Base-by-base conservation (phyloP, 2,113 vertebrate genomes). In the Lepus europaeus region DNA sequence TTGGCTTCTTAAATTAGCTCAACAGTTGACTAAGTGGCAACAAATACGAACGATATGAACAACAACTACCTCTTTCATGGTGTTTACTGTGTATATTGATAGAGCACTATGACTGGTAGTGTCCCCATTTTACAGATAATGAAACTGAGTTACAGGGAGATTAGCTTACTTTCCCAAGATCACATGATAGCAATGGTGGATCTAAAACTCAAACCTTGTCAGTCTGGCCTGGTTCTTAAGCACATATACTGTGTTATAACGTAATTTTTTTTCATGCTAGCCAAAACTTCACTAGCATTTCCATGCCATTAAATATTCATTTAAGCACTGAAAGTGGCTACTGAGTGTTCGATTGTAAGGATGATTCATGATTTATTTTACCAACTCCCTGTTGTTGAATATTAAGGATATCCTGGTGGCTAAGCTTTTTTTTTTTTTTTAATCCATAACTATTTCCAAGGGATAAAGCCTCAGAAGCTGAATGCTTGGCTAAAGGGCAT, bases 1-100 rank as follows among this genome's bases (percentile, higher is more conserved):
- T 92, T 92, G 36, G 74, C 73, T 89, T 93, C 90, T 96, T 76
- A 76, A 96, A 91, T 96, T 89, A 79, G 51, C 61, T 93, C 92
- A n/a, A 85, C 89, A 90, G 39, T 88, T 78, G 59, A 88, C 72
- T 81, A 93, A 84, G 51, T 90, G 51, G 39, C 76, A 90, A 76
- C 33, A 69, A 86, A 84, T 59, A 39, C 80, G 87, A 88, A 84
- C 22, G 25, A 89, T 82, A 11, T 73, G 73, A 90, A 93, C 17
- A 95, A 33, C 31, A 85, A 59, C 23, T 81, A 63, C 63, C 77
- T 77, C 56, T 96, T 72, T 53, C 25, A 72, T 29, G 45, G 23
- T 29, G 19, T 2, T 91, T 95, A n/a, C 29, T 76, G 36, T 73
- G 17, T 83, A 17, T 16, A 56, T 86, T 85, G 85, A 88, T 20